Base-by-base conservation (phyloP, 2,113 vertebrate genomes). In the Sapayoa aenigma region DNA sequence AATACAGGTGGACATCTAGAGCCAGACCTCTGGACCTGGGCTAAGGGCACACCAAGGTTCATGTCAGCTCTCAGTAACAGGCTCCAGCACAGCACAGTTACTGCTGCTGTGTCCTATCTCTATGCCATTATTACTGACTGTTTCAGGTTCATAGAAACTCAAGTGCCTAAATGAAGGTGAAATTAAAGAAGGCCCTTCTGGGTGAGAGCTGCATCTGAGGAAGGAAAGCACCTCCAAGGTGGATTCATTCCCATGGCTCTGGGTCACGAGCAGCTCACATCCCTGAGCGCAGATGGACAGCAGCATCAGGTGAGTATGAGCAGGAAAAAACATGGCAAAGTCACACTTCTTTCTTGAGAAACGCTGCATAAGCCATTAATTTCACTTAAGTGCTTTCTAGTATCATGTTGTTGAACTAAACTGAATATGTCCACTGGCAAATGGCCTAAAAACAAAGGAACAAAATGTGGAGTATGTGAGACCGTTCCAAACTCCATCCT, bases 231-330 rank as follows among this genome's bases (percentile, higher is more conserved):
- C 7, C 33, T 7, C 30, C 30, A 7, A 1, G 2, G 31, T 2
- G 56, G n/a, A 24, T 23, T 31, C 10, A 4, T 15, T n/a, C 10
- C 56, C 58, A 10, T 3, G 11, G 27, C 52, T 28, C 16, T 12
- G 50, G 35, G 23, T 24, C 28, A 1, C 0, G 7, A 49, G 16
- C 42, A 8, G 1, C 16, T 35, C 50, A 1, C 44, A 2, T 5
- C 22, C 37, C 44, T 37, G 31, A 5, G 7, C 31, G 35, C 7
- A 60, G 39, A 23, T 7, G 14, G 24, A 27, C 27, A 31, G 22
- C 5, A 2, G 25, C 17, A 41, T 4, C 16, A 15, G 53, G 68
- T 22, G 31, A 75, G 47, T 17, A 11, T 0, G 14, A 42, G 31
- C 37, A 19, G 78, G n/a, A 37, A 14, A 33, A 56, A 52, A 37